A percentile compares a stretch with the other conserved stretches of the same genome.
These are phyloP conservation scores for Scartelaos histophorus DNA, from an alignment of 2,113 vertebrate genomes.

Conservation along the genomic window DNA sequence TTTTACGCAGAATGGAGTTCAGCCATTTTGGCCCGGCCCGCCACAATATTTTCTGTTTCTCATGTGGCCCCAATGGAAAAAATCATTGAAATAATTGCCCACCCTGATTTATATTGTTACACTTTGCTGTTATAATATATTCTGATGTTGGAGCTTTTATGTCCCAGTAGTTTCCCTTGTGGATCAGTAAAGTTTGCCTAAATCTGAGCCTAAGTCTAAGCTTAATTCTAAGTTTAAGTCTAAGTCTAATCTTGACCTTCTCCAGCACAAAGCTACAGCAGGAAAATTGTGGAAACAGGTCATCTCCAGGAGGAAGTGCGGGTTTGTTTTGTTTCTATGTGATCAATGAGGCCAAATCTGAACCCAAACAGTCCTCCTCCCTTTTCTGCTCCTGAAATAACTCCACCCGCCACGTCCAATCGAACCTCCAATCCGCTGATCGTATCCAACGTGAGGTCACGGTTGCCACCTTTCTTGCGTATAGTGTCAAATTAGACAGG, in stretches of 20 bases:
- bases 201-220: too few species aligned
- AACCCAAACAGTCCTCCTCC: constrained; percentile 6
- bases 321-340: constrained; percentile 11
- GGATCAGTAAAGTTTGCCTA: too few species aligned
- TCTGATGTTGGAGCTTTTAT: too few species aligned
- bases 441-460: constrained; percentile 11
- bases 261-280: background rate
- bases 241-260: background rate
- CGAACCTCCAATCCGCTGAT: constrained; percentile 15
- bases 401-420: constrained; percentile 19
- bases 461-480: constrained; percentile 11
- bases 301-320: background rate
- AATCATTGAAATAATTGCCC: too few species aligned
- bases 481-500: constrained; percentile 17
- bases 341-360: constrained; percentile 11
- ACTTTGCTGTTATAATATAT: too few species aligned
- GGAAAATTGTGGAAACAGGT: constrained; percentile 2
- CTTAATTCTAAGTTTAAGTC: too few species aligned
- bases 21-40: too few species aligned
- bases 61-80: too few species aligned
- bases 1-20: too few species aligned
- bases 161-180: too few species aligned
- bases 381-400: constrained; percentile 11
- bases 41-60: too few species aligned
- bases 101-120: too few species aligned